Conservation (phyloP, 2,113 vertebrate species). For the Varanus salvator region DNA sequence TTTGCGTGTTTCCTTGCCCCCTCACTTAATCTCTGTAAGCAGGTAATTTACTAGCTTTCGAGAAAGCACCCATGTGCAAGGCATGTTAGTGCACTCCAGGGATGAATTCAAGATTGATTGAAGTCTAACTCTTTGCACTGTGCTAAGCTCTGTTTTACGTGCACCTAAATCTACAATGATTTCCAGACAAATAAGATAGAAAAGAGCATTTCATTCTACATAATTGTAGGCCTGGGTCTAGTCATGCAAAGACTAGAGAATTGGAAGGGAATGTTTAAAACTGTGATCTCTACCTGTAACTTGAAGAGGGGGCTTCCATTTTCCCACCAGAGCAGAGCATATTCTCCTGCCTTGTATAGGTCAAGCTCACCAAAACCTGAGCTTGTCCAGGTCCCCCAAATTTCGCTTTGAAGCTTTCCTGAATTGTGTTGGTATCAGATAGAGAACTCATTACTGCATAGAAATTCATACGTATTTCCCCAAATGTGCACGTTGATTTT, state of each 20-base stretch:
- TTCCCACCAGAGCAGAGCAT: no score
- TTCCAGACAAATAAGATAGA: neutral
- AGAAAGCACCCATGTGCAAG: constrained; percentile 69
- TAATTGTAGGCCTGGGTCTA: neutral
- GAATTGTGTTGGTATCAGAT: no score
- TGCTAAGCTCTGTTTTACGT: constrained; percentile 44
- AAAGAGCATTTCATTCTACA: constrained; percentile 33
- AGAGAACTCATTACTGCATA: no score
- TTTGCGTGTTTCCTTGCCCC: constrained; percentile 56
- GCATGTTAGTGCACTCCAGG: constrained; percentile 64
- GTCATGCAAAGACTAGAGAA: neutral
- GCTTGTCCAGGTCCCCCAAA: no score
- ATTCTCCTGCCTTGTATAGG: no score
- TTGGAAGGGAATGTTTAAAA: no score
- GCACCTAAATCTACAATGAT: constrained; percentile 37
- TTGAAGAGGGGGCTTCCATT: no score
- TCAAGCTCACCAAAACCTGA: no score
- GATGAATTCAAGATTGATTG: constrained; percentile 68
- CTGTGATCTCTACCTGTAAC: no score
- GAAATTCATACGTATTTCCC: no score
- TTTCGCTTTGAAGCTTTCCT: no score
- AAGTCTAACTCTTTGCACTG: constrained; percentile 36
- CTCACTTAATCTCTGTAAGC: constrained; percentile 68
- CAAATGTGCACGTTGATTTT: no score
- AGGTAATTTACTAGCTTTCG: constrained; percentile 71